These are phyloP conservation scores for Sinohyriopsis cumingii DNA, from an alignment of 2,888 invertebrate genomes.

Conservation along the genomic window DNA sequence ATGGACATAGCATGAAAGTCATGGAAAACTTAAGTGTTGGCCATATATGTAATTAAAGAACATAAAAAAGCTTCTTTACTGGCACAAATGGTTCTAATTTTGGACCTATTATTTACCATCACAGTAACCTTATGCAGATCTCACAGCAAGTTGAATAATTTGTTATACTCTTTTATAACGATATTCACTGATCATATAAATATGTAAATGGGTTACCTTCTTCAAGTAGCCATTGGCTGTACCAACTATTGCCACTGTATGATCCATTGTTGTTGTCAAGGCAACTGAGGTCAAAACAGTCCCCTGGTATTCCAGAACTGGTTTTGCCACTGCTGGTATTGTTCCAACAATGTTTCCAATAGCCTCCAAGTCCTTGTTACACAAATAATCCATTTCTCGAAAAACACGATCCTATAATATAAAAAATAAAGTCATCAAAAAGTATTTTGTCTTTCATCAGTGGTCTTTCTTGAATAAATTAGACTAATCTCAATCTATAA, in stretches of 20 bases:
- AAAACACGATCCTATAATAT: constrained; percentile 46
- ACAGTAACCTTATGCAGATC: too few species aligned
- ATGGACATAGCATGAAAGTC: too few species aligned
- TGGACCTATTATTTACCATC: too few species aligned
- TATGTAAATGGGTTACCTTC: constrained; percentile 77
- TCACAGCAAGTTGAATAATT: too few species aligned
- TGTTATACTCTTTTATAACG: too few species aligned
- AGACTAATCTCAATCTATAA: too few species aligned
- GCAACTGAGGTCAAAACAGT: constrained; percentile 90
- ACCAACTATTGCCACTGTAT: constrained; percentile 97
- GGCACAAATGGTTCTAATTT: too few species aligned
- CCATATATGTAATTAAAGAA: too few species aligned
- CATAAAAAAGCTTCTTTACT: too few species aligned
- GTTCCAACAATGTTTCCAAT: constrained; percentile 84
- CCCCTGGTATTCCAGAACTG: constrained; percentile 85
- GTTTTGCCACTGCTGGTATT: constrained; percentile 88
- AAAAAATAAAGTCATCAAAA: constrained; percentile 1
- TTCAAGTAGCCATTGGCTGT: constrained; percentile 92
- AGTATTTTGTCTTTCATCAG: not conserved
- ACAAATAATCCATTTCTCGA: constrained; percentile 49
- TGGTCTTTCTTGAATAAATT: too few species aligned
- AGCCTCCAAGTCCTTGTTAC: constrained; percentile 49
- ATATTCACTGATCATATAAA: too few species aligned
- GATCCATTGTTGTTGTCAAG: constrained; percentile 96
- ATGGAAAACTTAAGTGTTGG: too few species aligned